These are phyloP conservation scores for Valencia hispanica DNA, from an alignment of 2,797 vertebrate genomes.

Conservation along the genomic window DNA sequence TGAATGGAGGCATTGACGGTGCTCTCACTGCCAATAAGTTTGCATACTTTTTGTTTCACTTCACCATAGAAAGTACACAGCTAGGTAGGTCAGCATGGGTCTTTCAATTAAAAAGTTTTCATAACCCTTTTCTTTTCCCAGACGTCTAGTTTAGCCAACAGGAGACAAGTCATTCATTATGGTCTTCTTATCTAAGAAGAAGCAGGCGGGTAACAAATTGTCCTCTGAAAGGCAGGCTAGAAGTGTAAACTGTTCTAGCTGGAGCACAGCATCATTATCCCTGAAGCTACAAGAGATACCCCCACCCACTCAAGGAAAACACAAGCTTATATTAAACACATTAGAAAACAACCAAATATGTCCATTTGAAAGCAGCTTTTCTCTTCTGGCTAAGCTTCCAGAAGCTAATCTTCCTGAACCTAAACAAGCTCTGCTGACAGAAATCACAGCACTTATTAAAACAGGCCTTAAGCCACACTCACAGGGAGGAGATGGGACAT, in stretches of 20 bases:
- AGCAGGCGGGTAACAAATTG: background rate
- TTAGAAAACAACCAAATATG: constrained; percentile 36
- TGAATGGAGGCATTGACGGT: background rate
- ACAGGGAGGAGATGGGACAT: constrained; percentile 16
- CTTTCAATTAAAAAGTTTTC: background rate
- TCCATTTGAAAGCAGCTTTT: constrained; percentile 40
- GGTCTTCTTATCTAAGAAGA: background rate
- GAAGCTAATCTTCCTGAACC: constrained; percentile 42
- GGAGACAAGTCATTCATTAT: constrained; percentile 9
- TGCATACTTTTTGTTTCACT: background rate
- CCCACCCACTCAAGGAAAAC: constrained; percentile 7
- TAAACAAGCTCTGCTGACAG: constrained; percentile 44
- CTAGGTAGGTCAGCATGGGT: background rate
- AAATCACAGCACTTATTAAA: constrained; percentile 51
- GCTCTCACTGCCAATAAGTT: background rate
- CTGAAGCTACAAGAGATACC: constrained; percentile 8
- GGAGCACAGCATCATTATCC: constrained; percentile 4
- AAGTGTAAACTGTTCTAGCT: background rate
- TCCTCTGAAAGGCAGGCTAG: background rate
- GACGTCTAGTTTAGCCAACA: constrained; percentile 4
- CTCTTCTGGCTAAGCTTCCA: constrained; percentile 33
- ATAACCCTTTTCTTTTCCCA: background rate
- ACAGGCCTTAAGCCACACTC: constrained; percentile 34
- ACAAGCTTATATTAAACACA: constrained; percentile 26
- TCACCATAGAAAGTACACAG: background rate